A percentile compares a stretch with the other conserved stretches of the same genome.
These are phyloP conservation scores for Zaprionus lachaisei DNA, from an alignment of 1,140 invertebrate genomes.

Conservation along the genomic window DNA sequence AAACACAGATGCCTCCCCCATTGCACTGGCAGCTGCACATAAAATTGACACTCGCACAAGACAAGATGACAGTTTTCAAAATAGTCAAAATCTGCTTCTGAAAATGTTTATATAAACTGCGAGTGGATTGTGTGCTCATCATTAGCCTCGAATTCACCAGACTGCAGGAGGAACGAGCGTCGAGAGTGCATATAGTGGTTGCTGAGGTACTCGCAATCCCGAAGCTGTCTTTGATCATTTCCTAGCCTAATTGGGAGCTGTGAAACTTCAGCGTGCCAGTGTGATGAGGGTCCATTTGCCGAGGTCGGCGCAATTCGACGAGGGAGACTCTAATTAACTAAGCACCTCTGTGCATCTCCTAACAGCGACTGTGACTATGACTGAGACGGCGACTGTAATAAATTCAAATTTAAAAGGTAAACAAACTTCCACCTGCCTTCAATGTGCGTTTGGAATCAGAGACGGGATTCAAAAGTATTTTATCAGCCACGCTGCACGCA, in stretches of 20 bases:
- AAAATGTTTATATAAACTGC: not conserved
- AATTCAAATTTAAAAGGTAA: conserved; percentile 82
- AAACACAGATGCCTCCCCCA: not conserved
- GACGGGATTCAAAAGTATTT: conserved; percentile 45
- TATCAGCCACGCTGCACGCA: conserved; percentile 62
- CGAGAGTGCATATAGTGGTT: not conserved
- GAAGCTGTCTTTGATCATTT: not conserved
- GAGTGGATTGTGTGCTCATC: not conserved
- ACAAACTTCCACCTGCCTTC: conserved; percentile 37
- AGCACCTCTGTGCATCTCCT: conserved; percentile 13
- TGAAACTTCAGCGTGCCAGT: conserved; percentile 7
- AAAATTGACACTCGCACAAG: conserved; percentile 1
- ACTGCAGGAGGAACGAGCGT: not conserved
- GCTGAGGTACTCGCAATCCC: not conserved
- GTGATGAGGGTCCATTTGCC: conserved; percentile 73
- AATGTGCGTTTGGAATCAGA: conserved; percentile 17
- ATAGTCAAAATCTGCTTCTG: not conserved
- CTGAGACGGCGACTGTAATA: conserved; percentile 50
- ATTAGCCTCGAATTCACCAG: not conserved
- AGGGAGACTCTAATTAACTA: conserved; percentile 70
- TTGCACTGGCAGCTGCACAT: conserved; percentile 1
- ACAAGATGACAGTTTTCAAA: conserved; percentile 4
- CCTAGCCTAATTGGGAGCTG: conserved; percentile 29
- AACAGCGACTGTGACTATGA: not conserved
- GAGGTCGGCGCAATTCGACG: conserved; percentile 55